phyloP scores from a whole-genome alignment of 2,888 invertebrate genomes.

The Troides helena region DNA sequence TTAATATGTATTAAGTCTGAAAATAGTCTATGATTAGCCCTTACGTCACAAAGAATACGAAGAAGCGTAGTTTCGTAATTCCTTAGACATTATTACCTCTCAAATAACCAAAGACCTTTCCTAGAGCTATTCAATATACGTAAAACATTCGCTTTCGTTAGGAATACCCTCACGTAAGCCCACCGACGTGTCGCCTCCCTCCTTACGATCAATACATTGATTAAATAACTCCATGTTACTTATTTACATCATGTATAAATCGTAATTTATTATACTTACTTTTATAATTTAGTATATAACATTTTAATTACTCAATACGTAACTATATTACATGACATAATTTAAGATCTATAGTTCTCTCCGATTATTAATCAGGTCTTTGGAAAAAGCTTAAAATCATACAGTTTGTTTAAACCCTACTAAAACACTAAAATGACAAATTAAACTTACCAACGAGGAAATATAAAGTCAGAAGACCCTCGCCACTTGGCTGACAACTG shows the following conservation, averaged over 20 bases:
- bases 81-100: background rate
- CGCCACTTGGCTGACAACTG: no score
- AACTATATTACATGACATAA: background rate
- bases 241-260: background rate
- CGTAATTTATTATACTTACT: background rate
- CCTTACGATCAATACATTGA: slow-evolving; percentile 1
- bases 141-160: background rate
- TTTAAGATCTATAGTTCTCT: no score
- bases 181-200: background rate
- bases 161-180: slow-evolving; percentile 2
- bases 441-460: no score
- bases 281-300: background rate
- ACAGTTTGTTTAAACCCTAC: no score
- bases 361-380: no score
- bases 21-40: background rate
- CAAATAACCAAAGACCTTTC: background rate
- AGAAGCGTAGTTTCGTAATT: background rate
- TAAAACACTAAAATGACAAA: no score
- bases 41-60: background rate
- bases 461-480: no score
- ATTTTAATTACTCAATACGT: background rate
- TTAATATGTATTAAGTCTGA: no score
- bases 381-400: no score
- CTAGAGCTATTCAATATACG: background rate
- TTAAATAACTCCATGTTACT: background rate